phyloP scores from a whole-genome alignment of 1,140 invertebrate species.

The Drosophila quadrilineata region DNA sequence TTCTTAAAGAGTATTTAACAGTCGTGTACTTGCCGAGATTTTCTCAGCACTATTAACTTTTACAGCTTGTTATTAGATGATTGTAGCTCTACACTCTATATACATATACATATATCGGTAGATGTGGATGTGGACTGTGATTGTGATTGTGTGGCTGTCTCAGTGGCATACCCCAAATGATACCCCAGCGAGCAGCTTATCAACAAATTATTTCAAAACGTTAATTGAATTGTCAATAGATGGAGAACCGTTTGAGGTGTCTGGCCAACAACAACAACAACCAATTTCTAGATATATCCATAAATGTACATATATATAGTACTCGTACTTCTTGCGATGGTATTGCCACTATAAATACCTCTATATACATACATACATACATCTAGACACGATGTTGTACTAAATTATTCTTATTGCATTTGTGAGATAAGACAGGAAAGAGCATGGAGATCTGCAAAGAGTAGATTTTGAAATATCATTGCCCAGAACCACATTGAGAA shows the following conservation, averaged over 20 bases:
- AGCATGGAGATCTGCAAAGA: too few relatives aligned
- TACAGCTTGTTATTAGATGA: slow-evolving; percentile 47
- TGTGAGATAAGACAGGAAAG: slow-evolving; percentile 62
- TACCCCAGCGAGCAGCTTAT: slow-evolving; percentile 42
- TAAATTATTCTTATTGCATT: slow-evolving; percentile 68
- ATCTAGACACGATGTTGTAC: slow-evolving; percentile 17
- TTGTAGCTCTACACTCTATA: too few relatives aligned
- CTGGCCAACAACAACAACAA: slow-evolving; percentile 38
- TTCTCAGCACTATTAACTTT: slow-evolving; percentile 29
- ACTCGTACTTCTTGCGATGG: slow-evolving; percentile 39
- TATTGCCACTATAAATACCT: slow-evolving; percentile 74
- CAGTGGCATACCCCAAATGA: slow-evolving; percentile 32
- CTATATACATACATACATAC: slow-evolving; percentile 22
- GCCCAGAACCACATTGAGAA: too few relatives aligned
- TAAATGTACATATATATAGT: slow-evolving; percentile 11
- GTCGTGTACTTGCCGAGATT: neutral
- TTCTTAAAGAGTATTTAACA: too few relatives aligned
- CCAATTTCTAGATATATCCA: slow-evolving; percentile 46
- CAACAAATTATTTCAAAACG: slow-evolving; percentile 73
- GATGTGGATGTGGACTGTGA: too few relatives aligned
- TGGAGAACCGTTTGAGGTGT: slow-evolving; percentile 40
- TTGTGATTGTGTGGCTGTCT: neutral
- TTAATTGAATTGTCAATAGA: slow-evolving; percentile 79
- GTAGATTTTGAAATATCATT: too few relatives aligned
- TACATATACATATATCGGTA: too few relatives aligned